Conservation (phyloP, 2,797 vertebrate genomes). For the Mastacembelus armatus region DNA sequence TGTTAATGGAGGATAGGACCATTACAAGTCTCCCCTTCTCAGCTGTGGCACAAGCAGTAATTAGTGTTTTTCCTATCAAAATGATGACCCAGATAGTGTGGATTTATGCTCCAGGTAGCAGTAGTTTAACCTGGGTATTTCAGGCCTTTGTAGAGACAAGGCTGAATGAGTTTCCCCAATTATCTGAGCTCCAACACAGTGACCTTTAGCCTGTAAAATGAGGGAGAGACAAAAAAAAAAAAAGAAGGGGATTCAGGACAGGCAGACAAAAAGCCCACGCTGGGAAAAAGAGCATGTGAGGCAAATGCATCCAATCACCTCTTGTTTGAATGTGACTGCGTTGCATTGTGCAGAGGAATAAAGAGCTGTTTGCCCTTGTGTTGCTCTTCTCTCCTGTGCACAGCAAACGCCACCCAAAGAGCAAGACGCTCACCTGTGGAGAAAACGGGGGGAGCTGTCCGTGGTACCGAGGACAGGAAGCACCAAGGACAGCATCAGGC, state of each 20-base stretch:
- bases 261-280: slow-evolving; percentile 25
- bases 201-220: slow-evolving; percentile 28
- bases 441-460: slow-evolving; percentile 69
- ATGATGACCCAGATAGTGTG: not conserved
- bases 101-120: slow-evolving; percentile 26
- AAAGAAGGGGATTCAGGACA: slow-evolving; percentile 31
- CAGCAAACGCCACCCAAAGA: slow-evolving; percentile 6
- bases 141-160: slow-evolving; percentile 11
- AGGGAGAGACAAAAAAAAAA: not conserved
- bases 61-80: slow-evolving; percentile 16
- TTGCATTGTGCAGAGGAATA: slow-evolving; percentile 40
- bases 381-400: slow-evolving; percentile 16
- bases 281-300: slow-evolving; percentile 71
- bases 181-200: slow-evolving; percentile 20
- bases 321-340: slow-evolving; percentile 43
- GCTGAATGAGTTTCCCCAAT: slow-evolving; percentile 28
- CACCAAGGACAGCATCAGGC: slow-evolving; percentile 68
- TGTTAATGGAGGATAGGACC: not conserved
- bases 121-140: slow-evolving; percentile 10
- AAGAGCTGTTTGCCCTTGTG: slow-evolving; percentile 41
- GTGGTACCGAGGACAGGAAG: slow-evolving; percentile 68
- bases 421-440: slow-evolving; percentile 63
- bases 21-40: not conserved
- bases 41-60: not conserved
- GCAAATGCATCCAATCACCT: slow-evolving; percentile 32